These are phyloP conservation scores for Drosophila elegans DNA, from an alignment of 1,140 invertebrate species.

Conservation along the genomic window DNA sequence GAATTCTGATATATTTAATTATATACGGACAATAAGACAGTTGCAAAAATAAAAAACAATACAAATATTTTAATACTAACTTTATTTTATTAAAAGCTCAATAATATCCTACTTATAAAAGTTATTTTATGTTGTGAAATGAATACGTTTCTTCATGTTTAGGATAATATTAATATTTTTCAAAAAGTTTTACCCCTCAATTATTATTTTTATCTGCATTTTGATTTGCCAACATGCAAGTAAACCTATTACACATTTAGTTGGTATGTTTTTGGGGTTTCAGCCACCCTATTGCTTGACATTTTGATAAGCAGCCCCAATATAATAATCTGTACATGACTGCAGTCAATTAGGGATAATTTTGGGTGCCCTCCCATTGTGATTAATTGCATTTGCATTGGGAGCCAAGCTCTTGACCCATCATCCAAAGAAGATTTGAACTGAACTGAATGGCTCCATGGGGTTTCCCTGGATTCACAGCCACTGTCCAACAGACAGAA, in stretches of 20 bases:
- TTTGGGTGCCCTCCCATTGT: slow-evolving; percentile 15
- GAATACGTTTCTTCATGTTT: too few relatives aligned
- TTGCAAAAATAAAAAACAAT: too few relatives aligned
- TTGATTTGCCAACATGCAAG: too few relatives aligned
- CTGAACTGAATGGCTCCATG: slow-evolving; percentile 22
- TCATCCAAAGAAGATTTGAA: not conserved
- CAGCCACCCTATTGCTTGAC: slow-evolving; percentile 8
- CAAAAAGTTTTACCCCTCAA: too few relatives aligned
- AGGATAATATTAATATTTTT: too few relatives aligned
- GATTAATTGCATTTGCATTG: slow-evolving; percentile 78
- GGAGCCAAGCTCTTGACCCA: slow-evolving; percentile 6
- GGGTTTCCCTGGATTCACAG: slow-evolving; percentile 11
- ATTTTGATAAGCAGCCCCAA: slow-evolving; percentile 5
- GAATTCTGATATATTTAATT: too few relatives aligned
- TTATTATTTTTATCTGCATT: too few relatives aligned
- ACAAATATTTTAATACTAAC: too few relatives aligned
- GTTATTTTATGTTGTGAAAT: too few relatives aligned
- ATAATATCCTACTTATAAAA: too few relatives aligned
- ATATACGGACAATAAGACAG: too few relatives aligned
- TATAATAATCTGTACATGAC: slow-evolving; percentile 37
- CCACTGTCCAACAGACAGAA: slow-evolving; percentile 16
- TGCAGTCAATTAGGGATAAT: slow-evolving; percentile 62
- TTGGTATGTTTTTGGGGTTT: not conserved
- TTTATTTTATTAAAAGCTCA: too few relatives aligned
- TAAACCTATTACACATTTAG: not conserved